Percentiles rank a stretch among this genome's conserved stretches.
phyloP scores from a whole-genome alignment of 2,888 invertebrate genomes.

The Acrobasis repandana region DNA sequence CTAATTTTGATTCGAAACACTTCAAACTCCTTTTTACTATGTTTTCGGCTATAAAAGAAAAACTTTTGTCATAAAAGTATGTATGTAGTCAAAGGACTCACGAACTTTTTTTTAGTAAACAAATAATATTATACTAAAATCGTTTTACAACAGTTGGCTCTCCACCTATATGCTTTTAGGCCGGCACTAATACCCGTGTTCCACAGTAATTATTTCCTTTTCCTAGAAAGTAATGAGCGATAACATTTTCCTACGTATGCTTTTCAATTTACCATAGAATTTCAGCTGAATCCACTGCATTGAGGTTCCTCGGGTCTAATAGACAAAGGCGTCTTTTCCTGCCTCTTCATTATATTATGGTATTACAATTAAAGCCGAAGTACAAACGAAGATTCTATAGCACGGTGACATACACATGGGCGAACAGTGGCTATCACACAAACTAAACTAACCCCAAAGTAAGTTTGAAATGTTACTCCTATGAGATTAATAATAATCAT shows the following conservation, averaged over 20 bases:
- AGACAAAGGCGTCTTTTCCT: background rate
- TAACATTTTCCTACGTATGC: slow-evolving; percentile 17
- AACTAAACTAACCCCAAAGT: too few species aligned
- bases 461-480: too few species aligned
- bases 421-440: too few species aligned
- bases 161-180: slow-evolving; percentile 35
- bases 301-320: background rate
- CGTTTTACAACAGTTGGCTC: background rate
- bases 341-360: background rate
- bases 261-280: slow-evolving; percentile 6
- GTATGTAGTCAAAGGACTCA: too few species aligned
- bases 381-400: background rate
- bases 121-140: background rate
- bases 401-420: too few species aligned
- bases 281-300: slow-evolving; percentile 5
- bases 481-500: too few species aligned
- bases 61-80: too few species aligned
- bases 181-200: slow-evolving; percentile 45
- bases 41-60: too few species aligned
- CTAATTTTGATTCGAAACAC: too few species aligned
- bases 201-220: slow-evolving; percentile 51
- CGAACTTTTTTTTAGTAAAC: slow-evolving; percentile 17
- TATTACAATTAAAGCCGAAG: background rate
- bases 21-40: too few species aligned
- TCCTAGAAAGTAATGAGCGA: slow-evolving; percentile 32